Evolutionary conservation across 1,140 invertebrate species (phyloP), one percentile per base, ranked within the genome.

Genomic region (Eufriesea mexicana): DNA sequence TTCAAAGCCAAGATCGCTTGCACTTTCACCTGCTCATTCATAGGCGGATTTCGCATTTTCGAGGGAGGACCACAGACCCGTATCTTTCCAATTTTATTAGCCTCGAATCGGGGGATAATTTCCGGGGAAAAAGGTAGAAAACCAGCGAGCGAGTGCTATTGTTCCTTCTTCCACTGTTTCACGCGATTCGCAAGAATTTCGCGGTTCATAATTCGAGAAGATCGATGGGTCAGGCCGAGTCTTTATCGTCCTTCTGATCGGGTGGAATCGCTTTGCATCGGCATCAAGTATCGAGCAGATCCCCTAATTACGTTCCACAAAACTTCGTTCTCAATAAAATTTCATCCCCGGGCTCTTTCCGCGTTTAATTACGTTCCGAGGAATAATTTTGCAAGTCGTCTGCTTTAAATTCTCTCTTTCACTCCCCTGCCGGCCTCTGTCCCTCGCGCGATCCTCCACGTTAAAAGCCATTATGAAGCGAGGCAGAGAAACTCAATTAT

Each of bases 361-460:
- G 20, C 51, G 45, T 71, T 79, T 79, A 72, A 79, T 79, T 79
- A 72, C 45, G 55, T n/a, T 18, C 28, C 67, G 55, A 51, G 67
- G 23, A 61, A 79, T 72, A 79, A 79, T 59, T 71, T 79, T 72
- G 49, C 45, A 71, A 61, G 28, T 79, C 45, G 51, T 47, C 12
- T 20, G 77, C 6, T 61, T 18, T 23, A 45, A 73, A 80, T 45
- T 62, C 61, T 72, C 18, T 28, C 35, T 47, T 25, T 68, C 35
- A 1, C 14, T 12, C 0, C 0, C 9, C 0, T 0, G 14, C 5
- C 25, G 5, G 12, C 12, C 5, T n/a, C n/a, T 20, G 2, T 45
- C 6, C 6, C 9, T 9, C 20, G n/a, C 16, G 6, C 70, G 23
- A 7, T 35, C 57, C 28, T 35, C 28, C 23, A 12, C 23, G 68